Percentiles rank a stretch among this genome's conserved stretches.
Conservation (phyloP, 2,113 vertebrate species). For the Zootoca vivipara region DNA sequence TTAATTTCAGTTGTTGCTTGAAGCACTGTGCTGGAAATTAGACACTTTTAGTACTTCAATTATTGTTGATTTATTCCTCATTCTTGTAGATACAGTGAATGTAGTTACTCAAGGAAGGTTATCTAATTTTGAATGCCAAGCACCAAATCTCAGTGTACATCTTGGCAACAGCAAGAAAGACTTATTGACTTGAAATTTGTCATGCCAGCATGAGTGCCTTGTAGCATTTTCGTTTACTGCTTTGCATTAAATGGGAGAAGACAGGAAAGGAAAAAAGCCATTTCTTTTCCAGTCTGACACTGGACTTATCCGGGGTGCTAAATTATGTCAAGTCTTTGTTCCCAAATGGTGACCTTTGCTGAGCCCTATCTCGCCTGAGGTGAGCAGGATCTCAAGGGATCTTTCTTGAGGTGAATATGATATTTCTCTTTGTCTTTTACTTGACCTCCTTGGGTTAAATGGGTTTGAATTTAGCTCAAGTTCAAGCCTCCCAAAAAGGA, state of each 20-base stretch:
- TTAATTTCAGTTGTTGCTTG: constrained; percentile 74
- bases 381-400: neutral
- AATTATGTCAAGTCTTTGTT: neutral
- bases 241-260: constrained; percentile 60
- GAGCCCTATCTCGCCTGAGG: neutral
- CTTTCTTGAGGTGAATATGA: neutral
- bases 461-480: neutral
- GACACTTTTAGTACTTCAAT: constrained; percentile 73
- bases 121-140: constrained; percentile 65
- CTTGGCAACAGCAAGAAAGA: constrained; percentile 64
- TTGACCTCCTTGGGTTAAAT: neutral
- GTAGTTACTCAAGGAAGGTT: constrained; percentile 60
- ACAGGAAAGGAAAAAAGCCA: constrained; percentile 39
- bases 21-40: constrained; percentile 72
- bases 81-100: constrained; percentile 62
- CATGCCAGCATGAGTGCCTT: constrained; percentile 45
- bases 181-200: constrained; percentile 59
- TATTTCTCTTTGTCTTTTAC: neutral
- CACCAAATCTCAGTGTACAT: constrained; percentile 48
- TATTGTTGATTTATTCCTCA: constrained; percentile 72
- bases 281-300: constrained; percentile 6
- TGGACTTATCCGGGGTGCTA: neutral
- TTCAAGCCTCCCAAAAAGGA: neutral
- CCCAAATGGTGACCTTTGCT: neutral
- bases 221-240: constrained; percentile 55